Evolutionary conservation across 1,140 invertebrate genomes (phyloP).

Genomic region (Penaeus chinensis): DNA sequence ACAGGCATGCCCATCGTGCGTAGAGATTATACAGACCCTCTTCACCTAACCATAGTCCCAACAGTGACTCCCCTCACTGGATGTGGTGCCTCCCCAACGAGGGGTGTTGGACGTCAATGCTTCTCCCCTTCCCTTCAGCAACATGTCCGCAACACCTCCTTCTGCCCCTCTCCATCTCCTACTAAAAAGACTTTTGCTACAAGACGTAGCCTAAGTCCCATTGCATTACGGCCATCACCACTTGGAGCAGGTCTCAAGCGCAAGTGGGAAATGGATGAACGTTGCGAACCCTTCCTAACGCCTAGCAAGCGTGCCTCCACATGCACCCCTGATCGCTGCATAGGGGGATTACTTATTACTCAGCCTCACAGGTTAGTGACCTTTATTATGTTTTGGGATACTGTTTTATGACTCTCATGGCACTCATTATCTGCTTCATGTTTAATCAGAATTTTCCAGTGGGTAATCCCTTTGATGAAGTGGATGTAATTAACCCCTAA

Average conservation of each 20-base stretch:
- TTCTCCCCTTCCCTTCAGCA: slow-evolving; percentile 76
- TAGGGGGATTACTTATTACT: slow-evolving; percentile 59
- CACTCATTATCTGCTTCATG: background rate
- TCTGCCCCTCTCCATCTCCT: slow-evolving; percentile 81
- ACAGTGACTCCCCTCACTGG: slow-evolving; percentile 74
- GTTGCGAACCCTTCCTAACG: slow-evolving; percentile 56
- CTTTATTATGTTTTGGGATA: background rate
- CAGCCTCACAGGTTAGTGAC: slow-evolving; percentile 57
- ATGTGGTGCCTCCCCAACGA: slow-evolving; percentile 68
- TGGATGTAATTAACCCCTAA: too few species aligned
- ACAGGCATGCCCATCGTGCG: slow-evolving; percentile 14
- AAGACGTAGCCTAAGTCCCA: slow-evolving; percentile 82
- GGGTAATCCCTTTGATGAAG: too few species aligned
- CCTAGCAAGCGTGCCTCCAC: slow-evolving; percentile 60
- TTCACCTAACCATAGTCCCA: slow-evolving; percentile 84
- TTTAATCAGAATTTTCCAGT: background rate
- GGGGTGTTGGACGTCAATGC: slow-evolving; percentile 73
- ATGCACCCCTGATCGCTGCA: slow-evolving; percentile 46
- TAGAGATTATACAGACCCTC: slow-evolving; percentile 70
- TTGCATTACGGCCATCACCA: slow-evolving; percentile 80
- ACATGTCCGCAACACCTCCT: slow-evolving; percentile 71
- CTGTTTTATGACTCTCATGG: background rate
- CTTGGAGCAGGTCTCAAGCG: slow-evolving; percentile 79
- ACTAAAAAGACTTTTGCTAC: slow-evolving; percentile 83
- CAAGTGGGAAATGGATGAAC: slow-evolving; percentile 80